Evolutionary conservation across 2,888 invertebrate species (phyloP), one percentile per base, ranked within the genome.

Genomic region (Spodoptera picta): DNA sequence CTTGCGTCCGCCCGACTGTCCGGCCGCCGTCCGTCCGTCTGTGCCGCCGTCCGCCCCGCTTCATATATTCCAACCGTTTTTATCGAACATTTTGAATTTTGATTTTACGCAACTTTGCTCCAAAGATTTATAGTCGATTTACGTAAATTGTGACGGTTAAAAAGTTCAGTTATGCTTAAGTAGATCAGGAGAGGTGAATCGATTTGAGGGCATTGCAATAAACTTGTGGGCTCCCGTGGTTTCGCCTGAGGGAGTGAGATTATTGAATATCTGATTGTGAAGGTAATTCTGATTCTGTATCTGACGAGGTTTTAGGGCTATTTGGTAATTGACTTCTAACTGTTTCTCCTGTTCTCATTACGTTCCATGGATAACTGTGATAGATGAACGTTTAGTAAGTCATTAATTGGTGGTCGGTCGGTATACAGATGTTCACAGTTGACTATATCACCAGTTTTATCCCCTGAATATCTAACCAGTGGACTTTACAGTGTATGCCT

Each of bases 1-100:
- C 94, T 94, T 93, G 93, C 87, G 88, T 86, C 87, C 83, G 85
- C 71, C 83, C 75, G 83, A 79, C 83, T 76, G 84, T 79, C 83
- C 82, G 84, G 75, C 80, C 78, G 86, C 81, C 73, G 79, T 65
- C 75, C 74, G 50, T 63, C 58, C 68, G 79, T 73, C 77, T 74
- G 68, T 54, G 59, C 14, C 14, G 14, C 14, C 14, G 14, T 14
- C 14, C 48, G 66, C 82, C 80, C 76, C 79, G 85, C 82, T 86
- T 86, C 86, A 87, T 89, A 88, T 85, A 86, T 86, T 87, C 86
- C 77, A 82, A 79, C 72, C 85, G 36, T 91, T 91, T 92, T 92
- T 90, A 84, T 78, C 83, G 83, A 36, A 81, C 85, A 85, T 87
- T 85, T 83, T 86, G 87, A 87, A 87, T 90, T 90, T 88, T 88